Percentiles rank a stretch among this genome's conserved stretches.
phyloP scores from a whole-genome alignment of 2,113 vertebrate species.

The Emberiza fucata region DNA sequence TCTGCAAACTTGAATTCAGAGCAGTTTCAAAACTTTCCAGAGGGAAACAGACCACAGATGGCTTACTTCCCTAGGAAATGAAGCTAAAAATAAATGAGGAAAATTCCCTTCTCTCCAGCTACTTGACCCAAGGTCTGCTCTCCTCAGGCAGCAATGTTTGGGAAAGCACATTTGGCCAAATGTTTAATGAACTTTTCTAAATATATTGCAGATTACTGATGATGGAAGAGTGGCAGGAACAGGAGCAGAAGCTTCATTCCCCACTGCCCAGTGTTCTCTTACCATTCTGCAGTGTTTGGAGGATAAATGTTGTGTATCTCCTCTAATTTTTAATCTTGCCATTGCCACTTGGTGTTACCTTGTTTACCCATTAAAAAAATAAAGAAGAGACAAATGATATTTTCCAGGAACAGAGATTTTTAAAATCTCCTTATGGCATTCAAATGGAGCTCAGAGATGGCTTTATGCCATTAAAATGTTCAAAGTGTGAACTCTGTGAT shows the following conservation, averaged over 20 bases:
- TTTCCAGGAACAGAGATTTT: conserved; percentile 3
- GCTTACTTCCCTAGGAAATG: conserved; percentile 15
- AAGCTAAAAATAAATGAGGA: conserved; percentile 21
- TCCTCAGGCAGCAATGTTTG: background rate
- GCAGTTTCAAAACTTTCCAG: background rate
- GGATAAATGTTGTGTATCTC: background rate
- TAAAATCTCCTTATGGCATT: conserved; percentile 31
- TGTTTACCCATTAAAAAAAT: background rate
- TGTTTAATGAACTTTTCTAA: background rate
- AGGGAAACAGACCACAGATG: background rate
- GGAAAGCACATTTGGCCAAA: background rate
- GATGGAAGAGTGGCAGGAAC: background rate
- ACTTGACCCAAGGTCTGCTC: background rate
- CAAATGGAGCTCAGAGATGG: background rate
- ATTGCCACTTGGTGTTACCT: background rate
- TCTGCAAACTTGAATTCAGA: background rate
- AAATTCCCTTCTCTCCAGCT: background rate
- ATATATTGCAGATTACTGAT: background rate
- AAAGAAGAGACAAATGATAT: background rate
- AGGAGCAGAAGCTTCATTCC: background rate
- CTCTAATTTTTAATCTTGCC: background rate
- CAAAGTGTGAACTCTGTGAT: background rate
- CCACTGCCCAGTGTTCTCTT: background rate
- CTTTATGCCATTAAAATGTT: background rate
- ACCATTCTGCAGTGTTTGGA: background rate